Evolutionary conservation across 2,888 invertebrate species (phyloP).

Genomic region (Molanna angustata): DNA sequence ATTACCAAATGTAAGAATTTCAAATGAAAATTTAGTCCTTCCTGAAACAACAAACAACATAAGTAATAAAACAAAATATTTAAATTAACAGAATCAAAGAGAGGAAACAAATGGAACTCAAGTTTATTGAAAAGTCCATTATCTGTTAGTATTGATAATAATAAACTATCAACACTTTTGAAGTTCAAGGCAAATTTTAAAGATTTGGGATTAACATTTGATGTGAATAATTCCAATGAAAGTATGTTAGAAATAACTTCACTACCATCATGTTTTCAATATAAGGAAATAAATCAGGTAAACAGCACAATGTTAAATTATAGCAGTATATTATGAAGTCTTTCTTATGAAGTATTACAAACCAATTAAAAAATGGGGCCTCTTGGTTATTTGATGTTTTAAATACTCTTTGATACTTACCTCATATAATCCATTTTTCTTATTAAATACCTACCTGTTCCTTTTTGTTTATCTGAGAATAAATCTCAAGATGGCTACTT

Average conservation of each 20-base stretch:
- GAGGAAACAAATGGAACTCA: conserved; percentile 42
- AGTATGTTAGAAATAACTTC: conserved; percentile 48
- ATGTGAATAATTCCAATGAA: conserved; percentile 39
- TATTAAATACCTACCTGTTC: too few relatives aligned
- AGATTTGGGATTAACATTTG: conserved; percentile 58
- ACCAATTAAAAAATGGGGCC: too few relatives aligned
- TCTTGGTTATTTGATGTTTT: too few relatives aligned
- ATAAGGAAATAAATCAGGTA: conserved; percentile 56
- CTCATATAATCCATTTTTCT: too few relatives aligned
- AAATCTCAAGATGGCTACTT: too few relatives aligned
- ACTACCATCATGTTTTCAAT: conserved; percentile 63
- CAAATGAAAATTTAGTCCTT: too few relatives aligned
- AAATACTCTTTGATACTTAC: too few relatives aligned
- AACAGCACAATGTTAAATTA: background rate
- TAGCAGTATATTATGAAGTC: background rate
- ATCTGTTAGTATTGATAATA: conserved; percentile 41
- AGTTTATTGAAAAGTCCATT: conserved; percentile 29
- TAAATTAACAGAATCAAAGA: conserved; percentile 47
- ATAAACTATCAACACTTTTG: conserved; percentile 54
- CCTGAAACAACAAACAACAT: too few relatives aligned
- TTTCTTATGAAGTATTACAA: conserved; percentile 5
- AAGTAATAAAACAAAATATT: too few relatives aligned
- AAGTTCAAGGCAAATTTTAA: conserved; percentile 55
- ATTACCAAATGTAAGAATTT: too few relatives aligned
- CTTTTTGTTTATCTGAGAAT: too few relatives aligned